Evolutionary conservation across 2,113 vertebrate genomes (phyloP).

Genomic region (Festucalex cinctus): DNA sequence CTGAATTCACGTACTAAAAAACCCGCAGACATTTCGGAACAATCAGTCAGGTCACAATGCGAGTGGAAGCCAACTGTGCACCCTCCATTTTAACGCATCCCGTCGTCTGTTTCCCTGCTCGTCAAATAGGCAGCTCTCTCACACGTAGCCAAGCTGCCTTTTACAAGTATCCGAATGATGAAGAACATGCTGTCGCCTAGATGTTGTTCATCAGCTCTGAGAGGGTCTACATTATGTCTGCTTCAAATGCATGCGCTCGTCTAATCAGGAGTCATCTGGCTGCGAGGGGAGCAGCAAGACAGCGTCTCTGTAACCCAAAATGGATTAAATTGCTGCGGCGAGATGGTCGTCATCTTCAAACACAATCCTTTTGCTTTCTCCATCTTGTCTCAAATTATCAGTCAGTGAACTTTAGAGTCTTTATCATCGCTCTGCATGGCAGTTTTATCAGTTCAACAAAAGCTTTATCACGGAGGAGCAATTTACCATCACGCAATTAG

Average conservation of each 20-base stretch:
- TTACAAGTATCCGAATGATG: slow-evolving; percentile 26
- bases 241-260: slow-evolving; percentile 48
- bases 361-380: slow-evolving; percentile 19
- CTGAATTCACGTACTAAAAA: neutral
- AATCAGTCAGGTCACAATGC: slow-evolving; percentile 19
- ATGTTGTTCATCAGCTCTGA: slow-evolving; percentile 45
- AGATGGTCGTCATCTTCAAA: slow-evolving; percentile 55
- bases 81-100: slow-evolving; percentile 13
- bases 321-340: slow-evolving; percentile 50
- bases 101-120: slow-evolving; percentile 21
- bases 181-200: slow-evolving; percentile 4
- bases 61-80: slow-evolving; percentile 3
- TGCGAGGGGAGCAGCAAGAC: slow-evolving; percentile 32
- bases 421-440: slow-evolving; percentile 16
- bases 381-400: slow-evolving; percentile 29
- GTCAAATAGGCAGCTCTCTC: slow-evolving; percentile 7
- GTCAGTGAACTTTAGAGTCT: slow-evolving; percentile 17
- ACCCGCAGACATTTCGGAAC: neutral
- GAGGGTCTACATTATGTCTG: slow-evolving; percentile 39
- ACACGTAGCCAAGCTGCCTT: slow-evolving; percentile 5
- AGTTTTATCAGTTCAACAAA: slow-evolving; percentile 48
- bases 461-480: slow-evolving; percentile 24
- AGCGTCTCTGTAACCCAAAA: slow-evolving; percentile 28
- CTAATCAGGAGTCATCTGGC: slow-evolving; percentile 46
- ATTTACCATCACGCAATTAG: slow-evolving; percentile 52